Base-by-base conservation (phyloP, 2,113 vertebrate genomes). In the Blennius ocellaris region DNA sequence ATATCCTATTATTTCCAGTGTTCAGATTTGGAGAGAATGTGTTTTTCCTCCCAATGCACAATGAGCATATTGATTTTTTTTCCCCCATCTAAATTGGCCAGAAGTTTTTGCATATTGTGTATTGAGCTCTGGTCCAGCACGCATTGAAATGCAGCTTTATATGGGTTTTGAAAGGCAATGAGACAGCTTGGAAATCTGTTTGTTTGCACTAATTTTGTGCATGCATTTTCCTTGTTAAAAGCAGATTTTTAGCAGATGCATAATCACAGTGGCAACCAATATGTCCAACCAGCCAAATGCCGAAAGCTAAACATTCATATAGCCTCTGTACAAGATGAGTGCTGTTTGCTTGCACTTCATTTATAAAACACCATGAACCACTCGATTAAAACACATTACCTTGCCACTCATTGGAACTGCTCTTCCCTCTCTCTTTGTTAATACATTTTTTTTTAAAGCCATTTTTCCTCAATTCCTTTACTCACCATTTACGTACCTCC, bases 381-480 rank as follows among this genome's bases (percentile, higher is more conserved):
- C 92, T 96, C 94, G 93, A 95, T 95, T 95, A 93, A 94, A 94
- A 92, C 94, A 87, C 93, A 94, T 94, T 87, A 94, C 93, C 91
- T 92, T 16, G 5, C 7, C 51, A 5, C 65, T 39, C 52, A 50
- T 67, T 8, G 30, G 43, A 55, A 11, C n/a, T 11, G 17, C 66
- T 41, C 11, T 59, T 17, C 56, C 0, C 39, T 58, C 17, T 49
- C 16, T 55, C 11, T 39, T 16, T n/a, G 1, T 45, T 8, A 54
- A 43, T 60, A 60, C 16, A 48, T 7, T n/a, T 2, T 57, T n/a
- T 54, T 72, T 30, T 30, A 2, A 43, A 40, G 8, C 38, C 10
- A 57, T n/a, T 15, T 61, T 47, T 50, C 56, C 17, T 52, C 62
- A 38, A 30, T 59, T 59, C 55, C 58, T 81, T 66, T 12, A 48